A percentile compares a stretch with the other conserved stretches of the same genome.
Conservation (phyloP, 2,888 invertebrate genomes). For the Eristalis arbustorum region DNA sequence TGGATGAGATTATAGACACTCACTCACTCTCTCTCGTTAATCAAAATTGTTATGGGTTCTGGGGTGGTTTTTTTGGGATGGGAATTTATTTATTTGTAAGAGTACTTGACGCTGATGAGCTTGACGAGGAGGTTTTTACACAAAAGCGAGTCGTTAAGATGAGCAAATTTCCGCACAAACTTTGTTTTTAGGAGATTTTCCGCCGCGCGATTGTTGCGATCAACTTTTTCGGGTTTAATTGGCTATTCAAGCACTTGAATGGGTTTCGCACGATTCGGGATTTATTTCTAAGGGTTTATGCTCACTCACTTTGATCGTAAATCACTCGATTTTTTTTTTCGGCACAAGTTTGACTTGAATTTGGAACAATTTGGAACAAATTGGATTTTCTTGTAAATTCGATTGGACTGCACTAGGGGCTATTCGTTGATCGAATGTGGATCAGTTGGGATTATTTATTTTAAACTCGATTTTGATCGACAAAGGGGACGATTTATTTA, state of each 20-base stretch:
- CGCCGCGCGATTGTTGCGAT: too few relatives aligned
- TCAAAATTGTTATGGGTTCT: background rate
- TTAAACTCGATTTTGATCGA: background rate
- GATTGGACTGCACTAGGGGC: background rate
- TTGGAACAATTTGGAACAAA: background rate
- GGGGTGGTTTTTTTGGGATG: background rate
- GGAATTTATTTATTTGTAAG: background rate
- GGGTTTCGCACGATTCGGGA: background rate
- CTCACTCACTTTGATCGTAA: background rate
- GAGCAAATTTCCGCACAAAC: background rate
- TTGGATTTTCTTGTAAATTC: background rate
- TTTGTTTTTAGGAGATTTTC: background rate
- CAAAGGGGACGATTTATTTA: background rate
- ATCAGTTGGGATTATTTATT: background rate
- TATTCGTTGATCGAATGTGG: background rate
- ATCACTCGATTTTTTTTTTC: background rate
- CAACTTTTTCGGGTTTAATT: background rate
- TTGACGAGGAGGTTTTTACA: background rate
- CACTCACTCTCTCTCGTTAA: background rate
- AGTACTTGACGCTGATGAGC: background rate
- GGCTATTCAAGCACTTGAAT: background rate
- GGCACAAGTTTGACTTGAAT: background rate
- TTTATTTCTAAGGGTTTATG: background rate
- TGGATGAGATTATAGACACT: background rate
- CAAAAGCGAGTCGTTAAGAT: background rate